A percentile compares a stretch with the other conserved stretches of the same genome.
phyloP scores from a whole-genome alignment of 2,888 invertebrate genomes.

The Dioctria rufipes region DNA sequence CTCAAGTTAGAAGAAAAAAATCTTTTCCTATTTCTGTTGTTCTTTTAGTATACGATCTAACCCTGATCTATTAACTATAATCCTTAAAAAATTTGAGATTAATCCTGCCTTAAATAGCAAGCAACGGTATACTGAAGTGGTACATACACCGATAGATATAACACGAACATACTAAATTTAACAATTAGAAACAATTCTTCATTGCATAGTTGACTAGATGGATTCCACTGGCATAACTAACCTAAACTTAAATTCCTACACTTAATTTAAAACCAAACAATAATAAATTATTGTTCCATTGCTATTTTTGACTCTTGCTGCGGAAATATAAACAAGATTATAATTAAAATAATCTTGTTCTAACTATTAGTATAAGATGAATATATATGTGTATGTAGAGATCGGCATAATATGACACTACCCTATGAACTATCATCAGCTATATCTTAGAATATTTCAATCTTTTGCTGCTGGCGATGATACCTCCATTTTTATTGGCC shows the following conservation, averaged over 20 bases:
- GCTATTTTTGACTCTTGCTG: no score
- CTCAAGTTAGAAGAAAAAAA: no score
- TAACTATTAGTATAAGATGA: background rate
- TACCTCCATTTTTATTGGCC: slow-evolving; percentile 55
- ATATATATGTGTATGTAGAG: background rate
- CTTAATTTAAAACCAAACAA: background rate
- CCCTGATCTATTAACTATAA: no score
- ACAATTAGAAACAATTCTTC: slow-evolving; percentile 15
- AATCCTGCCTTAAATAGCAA: background rate
- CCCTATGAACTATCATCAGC: background rate
- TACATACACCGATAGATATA: background rate
- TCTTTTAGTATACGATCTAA: no score
- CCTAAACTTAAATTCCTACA: background rate
- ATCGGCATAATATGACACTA: background rate
- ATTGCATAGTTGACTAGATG: slow-evolving; percentile 52
- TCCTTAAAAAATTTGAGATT: background rate
- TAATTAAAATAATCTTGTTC: background rate
- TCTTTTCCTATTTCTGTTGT: background rate
- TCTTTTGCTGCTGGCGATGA: slow-evolving; percentile 27
- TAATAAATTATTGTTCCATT: no score
- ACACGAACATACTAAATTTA: slow-evolving; percentile 19
- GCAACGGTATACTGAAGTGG: background rate
- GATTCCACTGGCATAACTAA: slow-evolving; percentile 29
- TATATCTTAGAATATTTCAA: background rate
- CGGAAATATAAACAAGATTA: background rate